phyloP scores from a whole-genome alignment of 2,113 vertebrate genomes.

The Athene cunicularia region DNA sequence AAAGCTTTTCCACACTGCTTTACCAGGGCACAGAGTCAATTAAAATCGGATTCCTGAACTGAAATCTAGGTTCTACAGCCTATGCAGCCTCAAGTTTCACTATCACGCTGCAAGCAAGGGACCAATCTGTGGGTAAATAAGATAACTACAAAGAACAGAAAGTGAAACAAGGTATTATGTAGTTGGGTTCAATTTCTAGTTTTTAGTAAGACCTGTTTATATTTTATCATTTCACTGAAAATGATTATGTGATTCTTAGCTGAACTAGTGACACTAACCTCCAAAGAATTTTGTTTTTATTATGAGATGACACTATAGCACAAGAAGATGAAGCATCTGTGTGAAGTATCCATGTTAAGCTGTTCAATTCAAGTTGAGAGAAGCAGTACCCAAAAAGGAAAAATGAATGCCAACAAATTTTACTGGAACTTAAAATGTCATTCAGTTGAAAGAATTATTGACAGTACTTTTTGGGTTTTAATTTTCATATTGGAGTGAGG shows the following conservation, averaged over 20 bases:
- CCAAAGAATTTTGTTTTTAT: neutral
- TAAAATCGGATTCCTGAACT: neutral
- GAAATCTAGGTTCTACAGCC: neutral
- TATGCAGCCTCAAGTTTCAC: neutral
- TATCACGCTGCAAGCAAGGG: neutral
- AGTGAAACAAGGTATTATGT: neutral
- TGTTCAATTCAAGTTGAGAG: neutral
- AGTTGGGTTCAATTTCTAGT: neutral
- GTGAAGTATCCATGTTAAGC: accelerated
- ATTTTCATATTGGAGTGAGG: neutral
- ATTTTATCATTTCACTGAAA: neutral
- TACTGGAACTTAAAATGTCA: neutral
- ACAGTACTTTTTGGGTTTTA: neutral
- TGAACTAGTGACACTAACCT: neutral
- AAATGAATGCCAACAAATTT: neutral
- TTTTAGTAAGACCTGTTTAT: neutral
- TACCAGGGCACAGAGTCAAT: neutral
- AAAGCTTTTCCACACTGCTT: neutral
- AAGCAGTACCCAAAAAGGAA: neutral
- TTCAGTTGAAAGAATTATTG: neutral
- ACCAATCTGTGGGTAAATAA: neutral
- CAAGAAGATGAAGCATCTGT: neutral
- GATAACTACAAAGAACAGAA: neutral
- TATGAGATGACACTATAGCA: neutral
- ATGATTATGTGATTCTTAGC: neutral